Evolutionary conservation across 1,140 invertebrate species (phyloP), one percentile per base, ranked within the genome.

Genomic region (Saxidomus purpurata): DNA sequence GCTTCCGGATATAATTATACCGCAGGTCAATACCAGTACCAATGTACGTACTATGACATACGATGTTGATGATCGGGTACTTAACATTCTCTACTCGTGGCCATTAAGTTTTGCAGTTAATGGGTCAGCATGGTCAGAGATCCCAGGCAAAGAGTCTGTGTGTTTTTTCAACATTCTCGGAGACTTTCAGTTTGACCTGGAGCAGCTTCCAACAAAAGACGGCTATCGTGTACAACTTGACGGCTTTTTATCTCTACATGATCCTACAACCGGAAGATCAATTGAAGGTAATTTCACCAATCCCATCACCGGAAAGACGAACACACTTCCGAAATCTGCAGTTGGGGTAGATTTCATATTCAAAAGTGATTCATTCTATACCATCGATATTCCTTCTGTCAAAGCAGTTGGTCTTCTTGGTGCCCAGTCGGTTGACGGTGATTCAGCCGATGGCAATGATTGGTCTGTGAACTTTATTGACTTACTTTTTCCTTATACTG

Each of bases 1-100:
- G 1, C n/a, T 86, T 49, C 89, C 90, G 6, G 90, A 91, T 43
- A 91, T 90, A 43, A 90, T 90, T 9, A 87, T 92, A 55, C 92
- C 90, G 0, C 11, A 74, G 17, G 84, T 91, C 1, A 91, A 90
- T 40, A 81, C 89, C 8, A 77, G 47, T 0, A 43, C 2, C 2
- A 52, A 84, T 43, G 67, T 55, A 4, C 52, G 19, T 31, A 36
- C 40, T 0, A 87, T 61, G 67, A 22, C 47, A 17, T 31, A 76
- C n/a, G 8, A 49, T 36, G 52, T 91, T n/a, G 92, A 92, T 81
- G 0, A 25, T n/a, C 59, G 71, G 59, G 52, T 92, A 25, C 13
- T 87, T 2, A 31, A 87, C n/a, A n/a, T 88, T 17, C 49, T 92
- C 2, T 38, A 83, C 25, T 25, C 55, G 31, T 40, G 77, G 47